phyloP scores from a whole-genome alignment of 2,113 vertebrate species.

The Pachyramphus minor region DNA sequence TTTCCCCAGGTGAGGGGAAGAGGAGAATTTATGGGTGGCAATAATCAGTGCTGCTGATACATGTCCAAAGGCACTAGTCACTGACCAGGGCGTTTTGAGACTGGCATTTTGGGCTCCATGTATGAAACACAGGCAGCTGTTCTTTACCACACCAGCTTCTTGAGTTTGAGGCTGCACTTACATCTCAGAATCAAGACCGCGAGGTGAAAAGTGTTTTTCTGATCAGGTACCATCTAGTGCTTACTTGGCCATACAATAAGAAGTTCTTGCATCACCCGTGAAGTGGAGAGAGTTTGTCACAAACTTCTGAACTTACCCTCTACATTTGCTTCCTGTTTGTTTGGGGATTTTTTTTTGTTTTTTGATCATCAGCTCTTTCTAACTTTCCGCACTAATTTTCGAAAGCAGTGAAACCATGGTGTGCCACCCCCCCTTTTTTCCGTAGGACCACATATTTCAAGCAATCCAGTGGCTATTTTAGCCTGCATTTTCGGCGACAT shows the following conservation, averaged over 20 bases:
- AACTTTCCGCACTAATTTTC: not conserved
- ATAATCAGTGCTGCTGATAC: not conserved
- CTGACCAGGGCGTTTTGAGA: accelerated
- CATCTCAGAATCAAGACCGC: not conserved
- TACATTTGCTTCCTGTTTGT: not conserved
- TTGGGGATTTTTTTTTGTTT: not conserved
- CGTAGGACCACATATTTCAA: not conserved
- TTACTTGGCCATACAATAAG: not conserved
- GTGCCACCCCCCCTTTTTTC: not conserved
- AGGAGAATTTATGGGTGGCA: not conserved
- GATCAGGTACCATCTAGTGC: not conserved
- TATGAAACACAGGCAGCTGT: not conserved
- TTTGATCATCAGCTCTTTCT: not conserved
- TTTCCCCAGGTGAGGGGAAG: not conserved
- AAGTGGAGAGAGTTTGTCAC: not conserved
- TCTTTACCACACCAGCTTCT: not conserved
- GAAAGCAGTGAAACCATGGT: not conserved
- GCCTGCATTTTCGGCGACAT: not conserved
- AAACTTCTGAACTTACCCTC: not conserved
- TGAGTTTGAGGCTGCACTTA: not conserved
- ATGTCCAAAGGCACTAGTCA: not conserved
- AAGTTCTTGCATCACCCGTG: not conserved
- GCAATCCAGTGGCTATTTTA: accelerated
- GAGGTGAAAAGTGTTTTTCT: not conserved
- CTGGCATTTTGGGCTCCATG: accelerated